Base-by-base conservation (phyloP, 2,113 vertebrate genomes). In the Hippocampus guttulatus region DNA sequence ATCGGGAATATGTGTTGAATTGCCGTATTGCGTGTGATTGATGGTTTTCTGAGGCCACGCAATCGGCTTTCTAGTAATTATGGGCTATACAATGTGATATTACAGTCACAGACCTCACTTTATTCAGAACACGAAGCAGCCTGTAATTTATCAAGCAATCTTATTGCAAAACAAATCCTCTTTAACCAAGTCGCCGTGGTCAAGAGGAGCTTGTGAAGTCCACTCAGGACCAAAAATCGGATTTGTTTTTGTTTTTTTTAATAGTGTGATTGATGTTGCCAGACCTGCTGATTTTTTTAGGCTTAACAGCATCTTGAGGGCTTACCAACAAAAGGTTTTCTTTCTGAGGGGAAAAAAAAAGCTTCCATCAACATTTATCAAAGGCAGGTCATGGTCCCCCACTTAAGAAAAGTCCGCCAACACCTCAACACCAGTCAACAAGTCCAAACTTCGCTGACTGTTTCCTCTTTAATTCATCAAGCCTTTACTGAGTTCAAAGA, bases 1-100 rank as follows among this genome's bases (percentile, higher is more conserved):
- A 78, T 80, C 71, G 89, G 90, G 88, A 90, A 78, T 83, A 81
- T 79, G 76, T 85, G 85, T 88, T 79, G 73, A 87, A 80, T 70
- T 81, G 81, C 78, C 76, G 64, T 74, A 73, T 77, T 76, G 85
- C 79, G 76, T 77, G 83, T 89, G 89, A 90, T 88, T 82, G 84
- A 89, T 90, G 81, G 77, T 80, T 88, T 90, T 88, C 77, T 70
- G 78, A 51, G 83, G 81, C 83, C 71, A 85, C 75, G 84, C 83
- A 85, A 87, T 87, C 77, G 82, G 75, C 75, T 87, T 84, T 80
- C 88, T 77, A 81, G 85, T 89, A 89, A 90, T 90, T 86, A 84
- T 82, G 77, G 43, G n/a, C 64, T 65, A 47, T 65, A 65, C 41
- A 65, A 47, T 65, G 64, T 47, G 64, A 47, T 65, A 47, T 65